A percentile compares a stretch with the other conserved stretches of the same genome.
phyloP scores from a whole-genome alignment of 1,140 invertebrate species.

The Zaprionus tsacasi region DNA sequence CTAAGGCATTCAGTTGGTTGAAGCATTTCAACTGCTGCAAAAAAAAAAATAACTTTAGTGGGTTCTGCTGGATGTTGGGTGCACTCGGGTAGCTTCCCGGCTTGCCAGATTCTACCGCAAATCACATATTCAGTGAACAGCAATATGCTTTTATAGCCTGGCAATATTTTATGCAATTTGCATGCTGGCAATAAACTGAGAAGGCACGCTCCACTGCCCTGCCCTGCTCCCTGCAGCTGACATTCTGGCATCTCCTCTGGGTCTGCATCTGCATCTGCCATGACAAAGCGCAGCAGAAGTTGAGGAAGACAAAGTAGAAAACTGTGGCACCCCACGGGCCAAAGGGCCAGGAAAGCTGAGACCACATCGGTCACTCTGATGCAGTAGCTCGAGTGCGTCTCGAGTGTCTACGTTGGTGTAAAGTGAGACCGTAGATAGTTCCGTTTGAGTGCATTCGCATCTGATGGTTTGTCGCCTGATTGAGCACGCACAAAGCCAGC shows the following conservation, averaged over 20 bases:
- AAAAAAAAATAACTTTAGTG: slow-evolving; percentile 33
- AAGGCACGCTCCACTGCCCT: slow-evolving; percentile 33
- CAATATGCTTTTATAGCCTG: slow-evolving; percentile 74
- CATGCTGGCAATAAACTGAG: slow-evolving; percentile 59
- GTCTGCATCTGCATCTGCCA: slow-evolving; percentile 1
- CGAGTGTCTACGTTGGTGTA: slow-evolving; percentile 21
- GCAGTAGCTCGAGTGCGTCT: neutral
- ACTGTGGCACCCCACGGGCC: slow-evolving; percentile 23
- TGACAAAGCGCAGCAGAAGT: slow-evolving; percentile 2
- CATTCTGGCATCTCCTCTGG: slow-evolving; percentile 16
- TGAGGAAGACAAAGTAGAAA: slow-evolving; percentile 5
- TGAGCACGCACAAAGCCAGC: slow-evolving; percentile 41
- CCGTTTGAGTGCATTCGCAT: slow-evolving; percentile 60
- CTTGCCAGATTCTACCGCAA: slow-evolving; percentile 40
- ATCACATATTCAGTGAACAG: slow-evolving; percentile 78
- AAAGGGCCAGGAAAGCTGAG: slow-evolving; percentile 58
- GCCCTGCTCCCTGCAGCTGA: slow-evolving; percentile 37
- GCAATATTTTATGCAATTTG: slow-evolving; percentile 80
- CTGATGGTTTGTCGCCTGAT: slow-evolving; percentile 55
- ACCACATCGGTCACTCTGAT: slow-evolving; percentile 61
- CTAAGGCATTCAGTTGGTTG: neutral
- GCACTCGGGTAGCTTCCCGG: neutral
- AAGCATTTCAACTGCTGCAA: slow-evolving; percentile 1
- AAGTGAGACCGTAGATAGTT: slow-evolving; percentile 62
- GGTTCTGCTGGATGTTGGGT: slow-evolving; percentile 9